Evolutionary conservation across 2,797 vertebrate genomes (phyloP).

Genomic region (Xerus rutilus): DNA sequence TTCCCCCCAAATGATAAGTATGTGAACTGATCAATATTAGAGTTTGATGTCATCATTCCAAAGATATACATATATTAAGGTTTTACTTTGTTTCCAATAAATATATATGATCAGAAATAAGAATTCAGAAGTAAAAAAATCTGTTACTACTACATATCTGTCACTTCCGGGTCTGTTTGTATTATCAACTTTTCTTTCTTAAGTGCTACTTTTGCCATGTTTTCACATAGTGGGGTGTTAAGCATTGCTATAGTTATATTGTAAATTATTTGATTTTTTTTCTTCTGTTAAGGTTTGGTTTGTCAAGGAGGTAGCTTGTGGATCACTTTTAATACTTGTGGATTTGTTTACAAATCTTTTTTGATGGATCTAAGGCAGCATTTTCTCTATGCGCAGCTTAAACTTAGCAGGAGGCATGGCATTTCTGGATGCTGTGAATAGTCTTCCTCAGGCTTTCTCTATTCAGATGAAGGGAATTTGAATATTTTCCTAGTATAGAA

Average conservation of each 20-base stretch:
- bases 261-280: background rate
- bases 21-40: too few relatives aligned
- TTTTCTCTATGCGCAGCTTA: background rate
- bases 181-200: background rate
- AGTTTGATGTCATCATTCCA: background rate
- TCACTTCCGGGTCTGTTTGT: background rate
- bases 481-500: background rate
- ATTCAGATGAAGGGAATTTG: background rate
- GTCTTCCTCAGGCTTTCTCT: background rate
- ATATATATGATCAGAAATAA: background rate
- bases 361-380: background rate
- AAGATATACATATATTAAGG: background rate
- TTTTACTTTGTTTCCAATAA: background rate
- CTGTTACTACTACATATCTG: background rate
- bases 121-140: background rate
- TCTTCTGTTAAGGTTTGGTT: background rate
- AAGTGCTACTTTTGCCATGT: background rate
- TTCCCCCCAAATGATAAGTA: background rate
- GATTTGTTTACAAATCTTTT: background rate
- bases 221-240: background rate
- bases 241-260: background rate
- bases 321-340: background rate
- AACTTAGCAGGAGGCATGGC: background rate
- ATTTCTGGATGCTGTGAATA: background rate
- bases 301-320: background rate